Evolutionary conservation across 2,888 invertebrate genomes (phyloP), one percentile per base, ranked within the genome.

Genomic region (Stenotaenia linearis): DNA sequence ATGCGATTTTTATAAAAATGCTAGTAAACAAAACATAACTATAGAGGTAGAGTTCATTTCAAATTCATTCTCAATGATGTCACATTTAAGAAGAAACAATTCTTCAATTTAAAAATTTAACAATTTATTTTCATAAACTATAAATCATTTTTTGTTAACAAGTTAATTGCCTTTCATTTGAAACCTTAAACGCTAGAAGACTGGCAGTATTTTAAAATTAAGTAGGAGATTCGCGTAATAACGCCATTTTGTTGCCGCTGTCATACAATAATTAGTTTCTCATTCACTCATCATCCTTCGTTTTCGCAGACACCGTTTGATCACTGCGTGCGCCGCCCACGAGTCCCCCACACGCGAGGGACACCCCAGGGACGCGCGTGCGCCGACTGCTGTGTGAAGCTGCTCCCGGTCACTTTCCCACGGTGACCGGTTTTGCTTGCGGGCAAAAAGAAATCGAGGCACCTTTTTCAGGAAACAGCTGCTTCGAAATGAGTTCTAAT

Each of bases 381-480:
- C 56, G 15, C 21, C 21, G 10, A 56, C 0, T 56, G 56, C 56
- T 21, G 1, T 56, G 56, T 18, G 56, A 56, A 56, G 56, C 56
- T 23, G 56, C 56, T 56, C 56, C 56, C 56, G 56, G 56, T 56
- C 56, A 56, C 56, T 56, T 56, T 56, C 56, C 56, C 56, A 56
- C 56, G 56, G 56, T 56, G 56, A 56, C 56, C 21, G 69, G 69
- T 69, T 69, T 69, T 69, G 69, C 69, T 69, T n/a, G 25, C 69
- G 69, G 69, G 10, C 69, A 69, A 69, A 69, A 69, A 69, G 69
- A 25, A 69, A 69, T 25, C 69, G 69, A 69, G 28, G 69, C 69
- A 28, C 69, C n/a, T 69, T 69, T 69, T 69, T 69, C 69, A 28
- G 28, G 15, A 28, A 28, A 10, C 69, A 69, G 69, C 69, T 69